Evolutionary conservation across 2,797 vertebrate species (phyloP).

Genomic region (Smutsia temminckii): DNA sequence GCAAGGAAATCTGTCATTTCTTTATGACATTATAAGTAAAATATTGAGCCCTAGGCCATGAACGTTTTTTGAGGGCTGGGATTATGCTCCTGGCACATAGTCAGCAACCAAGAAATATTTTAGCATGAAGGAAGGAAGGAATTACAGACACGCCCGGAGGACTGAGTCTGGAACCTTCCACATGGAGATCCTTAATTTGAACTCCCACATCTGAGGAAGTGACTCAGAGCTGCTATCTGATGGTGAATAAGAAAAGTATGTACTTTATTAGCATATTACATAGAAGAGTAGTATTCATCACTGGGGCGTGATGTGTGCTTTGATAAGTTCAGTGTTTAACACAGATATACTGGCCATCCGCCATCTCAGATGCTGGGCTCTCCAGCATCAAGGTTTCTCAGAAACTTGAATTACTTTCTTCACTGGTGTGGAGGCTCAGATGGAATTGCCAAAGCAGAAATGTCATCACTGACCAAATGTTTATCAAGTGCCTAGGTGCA

Average conservation of each 20-base stretch:
- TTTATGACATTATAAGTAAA: not conserved
- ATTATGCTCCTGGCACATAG: not conserved
- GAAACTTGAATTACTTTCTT: not conserved
- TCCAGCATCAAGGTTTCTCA: not conserved
- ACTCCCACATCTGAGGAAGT: constrained; percentile 35
- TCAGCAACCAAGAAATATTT: constrained; percentile 13
- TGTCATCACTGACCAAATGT: not conserved
- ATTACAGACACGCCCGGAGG: not conserved
- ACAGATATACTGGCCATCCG: not conserved
- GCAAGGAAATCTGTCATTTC: not conserved
- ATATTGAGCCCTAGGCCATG: not conserved
- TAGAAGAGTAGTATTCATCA: not conserved
- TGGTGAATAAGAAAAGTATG: not conserved
- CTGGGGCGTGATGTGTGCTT: not conserved
- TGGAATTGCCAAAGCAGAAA: not conserved
- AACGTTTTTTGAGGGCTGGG: not conserved
- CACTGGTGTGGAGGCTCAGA: not conserved
- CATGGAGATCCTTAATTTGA: not conserved
- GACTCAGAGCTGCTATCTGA: constrained; percentile 57
- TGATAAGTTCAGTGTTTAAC: not conserved
- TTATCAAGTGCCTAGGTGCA: not conserved
- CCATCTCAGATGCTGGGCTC: not conserved
- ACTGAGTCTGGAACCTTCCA: not conserved
- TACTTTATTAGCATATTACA: not conserved
- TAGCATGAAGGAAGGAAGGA: not conserved